Conservation (phyloP, 1,140 invertebrate species). For the Dolichoris vasculosae region DNA sequence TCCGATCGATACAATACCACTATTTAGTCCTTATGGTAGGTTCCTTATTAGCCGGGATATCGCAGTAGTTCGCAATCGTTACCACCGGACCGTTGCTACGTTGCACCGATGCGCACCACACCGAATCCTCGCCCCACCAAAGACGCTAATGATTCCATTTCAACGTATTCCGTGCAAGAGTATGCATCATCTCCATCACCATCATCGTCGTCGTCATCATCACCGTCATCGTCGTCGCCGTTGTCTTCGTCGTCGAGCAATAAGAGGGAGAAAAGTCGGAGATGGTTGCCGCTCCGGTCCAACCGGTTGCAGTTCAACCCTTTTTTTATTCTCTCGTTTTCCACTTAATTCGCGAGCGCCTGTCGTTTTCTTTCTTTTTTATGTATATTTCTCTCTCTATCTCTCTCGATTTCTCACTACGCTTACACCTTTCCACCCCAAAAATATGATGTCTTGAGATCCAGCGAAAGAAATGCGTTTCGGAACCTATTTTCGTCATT, state of each 20-base stretch:
- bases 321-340: conserved; percentile 42
- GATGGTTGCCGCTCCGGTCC: conserved; percentile 47
- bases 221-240: not conserved
- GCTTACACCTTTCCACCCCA: not conserved
- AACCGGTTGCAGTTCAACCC: conserved; percentile 47
- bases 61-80: conserved; percentile 47
- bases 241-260: not conserved
- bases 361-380: not conserved
- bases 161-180: conserved; percentile 54
- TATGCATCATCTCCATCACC: not conserved
- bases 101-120: not conserved
- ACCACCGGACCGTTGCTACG: not conserved
- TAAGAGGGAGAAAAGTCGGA: not conserved
- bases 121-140: not conserved
- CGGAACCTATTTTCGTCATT: not conserved
- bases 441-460: not conserved
- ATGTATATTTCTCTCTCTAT: not conserved
- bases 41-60: conserved; percentile 62
- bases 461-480: not conserved
- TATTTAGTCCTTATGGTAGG: conserved; percentile 66
- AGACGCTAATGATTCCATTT: conserved; percentile 71
- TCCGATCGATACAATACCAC: conserved; percentile 71
- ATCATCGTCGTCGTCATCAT: not conserved
- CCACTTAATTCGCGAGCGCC: conserved; percentile 38
- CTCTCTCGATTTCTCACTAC: not conserved